Percentiles rank a stretch among this genome's conserved stretches.
These are phyloP conservation scores for Amphipyra tragopoginis DNA, from an alignment of 2,888 invertebrate species.

Conservation along the genomic window DNA sequence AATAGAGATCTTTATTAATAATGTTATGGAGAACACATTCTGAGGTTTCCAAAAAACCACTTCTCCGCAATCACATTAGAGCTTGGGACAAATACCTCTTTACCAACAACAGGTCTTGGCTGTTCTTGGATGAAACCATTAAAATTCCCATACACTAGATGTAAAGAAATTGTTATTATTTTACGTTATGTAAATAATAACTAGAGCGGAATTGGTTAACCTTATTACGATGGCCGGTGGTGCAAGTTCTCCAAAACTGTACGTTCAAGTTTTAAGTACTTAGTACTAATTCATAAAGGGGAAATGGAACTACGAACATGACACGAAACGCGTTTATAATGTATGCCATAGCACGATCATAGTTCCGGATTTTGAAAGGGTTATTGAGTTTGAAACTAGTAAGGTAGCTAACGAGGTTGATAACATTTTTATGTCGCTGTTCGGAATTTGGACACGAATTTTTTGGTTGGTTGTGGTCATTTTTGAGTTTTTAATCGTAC, in stretches of 20 bases:
- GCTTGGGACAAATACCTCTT: too few relatives aligned
- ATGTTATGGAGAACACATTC: background rate
- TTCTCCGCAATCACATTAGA: too few relatives aligned
- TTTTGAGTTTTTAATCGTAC: background rate
- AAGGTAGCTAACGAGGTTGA: slow-evolving; percentile 32
- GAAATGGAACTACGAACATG: slow-evolving; percentile 17
- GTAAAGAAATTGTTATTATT: background rate
- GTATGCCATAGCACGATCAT: slow-evolving; percentile 42
- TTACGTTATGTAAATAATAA: slow-evolving; percentile 50
- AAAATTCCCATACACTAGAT: background rate
- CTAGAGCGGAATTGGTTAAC: slow-evolving; percentile 55
- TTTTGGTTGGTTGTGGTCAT: background rate
- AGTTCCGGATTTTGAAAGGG: slow-evolving; percentile 52
- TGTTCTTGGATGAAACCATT: too few relatives aligned
- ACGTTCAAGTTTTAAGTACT: slow-evolving; percentile 2
- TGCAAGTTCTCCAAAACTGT: slow-evolving; percentile 27
- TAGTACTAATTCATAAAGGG: slow-evolving; percentile 21
- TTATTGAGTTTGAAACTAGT: slow-evolving; percentile 45
- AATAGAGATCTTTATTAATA: too few relatives aligned
- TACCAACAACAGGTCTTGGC: too few relatives aligned
- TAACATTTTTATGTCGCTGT: slow-evolving; percentile 29
- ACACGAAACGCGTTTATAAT: slow-evolving; percentile 46
- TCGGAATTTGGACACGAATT: slow-evolving; percentile 11
- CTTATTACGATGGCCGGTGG: slow-evolving; percentile 32
- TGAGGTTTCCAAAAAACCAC: too few relatives aligned